These are phyloP conservation scores for Poecile atricapillus DNA, from an alignment of 2,113 vertebrate genomes.

Conservation along the genomic window DNA sequence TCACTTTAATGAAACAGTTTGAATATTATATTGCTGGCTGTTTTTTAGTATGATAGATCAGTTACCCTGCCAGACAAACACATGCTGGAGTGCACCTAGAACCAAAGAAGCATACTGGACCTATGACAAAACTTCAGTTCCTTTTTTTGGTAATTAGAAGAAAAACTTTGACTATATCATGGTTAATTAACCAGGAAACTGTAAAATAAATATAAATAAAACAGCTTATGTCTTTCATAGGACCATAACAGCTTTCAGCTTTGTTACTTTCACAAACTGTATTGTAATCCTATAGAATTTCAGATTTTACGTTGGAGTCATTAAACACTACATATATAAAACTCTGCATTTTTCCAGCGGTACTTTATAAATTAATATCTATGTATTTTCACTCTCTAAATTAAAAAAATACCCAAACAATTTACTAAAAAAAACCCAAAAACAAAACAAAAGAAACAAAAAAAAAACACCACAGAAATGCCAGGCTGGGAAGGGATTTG, in stretches of 20 bases:
- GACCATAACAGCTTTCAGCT: neutral
- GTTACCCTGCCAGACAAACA: neutral
- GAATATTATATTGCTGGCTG: neutral
- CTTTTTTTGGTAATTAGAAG: neutral
- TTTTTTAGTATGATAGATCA: neutral
- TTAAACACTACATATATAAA: neutral
- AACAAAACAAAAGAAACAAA: neutral
- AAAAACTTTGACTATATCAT: neutral
- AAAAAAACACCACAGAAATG: neutral
- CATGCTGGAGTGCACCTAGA: neutral
- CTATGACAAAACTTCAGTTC: neutral
- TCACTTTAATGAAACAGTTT: slow-evolving; percentile 12
- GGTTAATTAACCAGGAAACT: neutral
- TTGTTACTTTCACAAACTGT: neutral
- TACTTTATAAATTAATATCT: neutral
- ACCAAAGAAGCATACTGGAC: neutral
- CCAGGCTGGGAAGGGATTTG: neutral
- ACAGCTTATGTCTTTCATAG: neutral
- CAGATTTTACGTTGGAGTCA: neutral
- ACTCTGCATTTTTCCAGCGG: neutral
- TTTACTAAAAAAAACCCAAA: neutral
- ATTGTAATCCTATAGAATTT: neutral
- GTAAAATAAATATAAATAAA: neutral
- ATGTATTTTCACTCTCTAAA: neutral
- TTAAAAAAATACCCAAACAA: neutral